Conservation (phyloP, 2,113 vertebrate genomes). For the Archocentrus centrarchus region DNA sequence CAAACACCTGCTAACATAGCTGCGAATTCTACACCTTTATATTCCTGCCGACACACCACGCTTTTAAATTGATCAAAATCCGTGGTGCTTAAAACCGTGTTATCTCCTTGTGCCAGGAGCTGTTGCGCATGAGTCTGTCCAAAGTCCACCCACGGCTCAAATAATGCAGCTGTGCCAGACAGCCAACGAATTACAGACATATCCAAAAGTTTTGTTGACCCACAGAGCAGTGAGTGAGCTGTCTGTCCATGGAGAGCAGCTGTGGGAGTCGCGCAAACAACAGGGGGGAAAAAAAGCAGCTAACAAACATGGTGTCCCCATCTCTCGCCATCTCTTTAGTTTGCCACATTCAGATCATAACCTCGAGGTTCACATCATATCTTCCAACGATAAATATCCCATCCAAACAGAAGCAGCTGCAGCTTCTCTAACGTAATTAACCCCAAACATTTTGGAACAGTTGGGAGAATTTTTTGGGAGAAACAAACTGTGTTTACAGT, state of each 20-base stretch:
- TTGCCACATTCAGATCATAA: background rate
- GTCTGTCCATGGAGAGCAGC: accelerated
- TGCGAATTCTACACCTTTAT: background rate
- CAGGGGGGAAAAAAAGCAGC: background rate
- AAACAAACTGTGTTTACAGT: background rate
- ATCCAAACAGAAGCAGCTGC: background rate
- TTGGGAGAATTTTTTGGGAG: background rate
- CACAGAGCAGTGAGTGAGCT: background rate
- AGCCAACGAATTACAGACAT: background rate
- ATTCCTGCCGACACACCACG: accelerated
- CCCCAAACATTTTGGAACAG: background rate
- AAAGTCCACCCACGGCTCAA: background rate
- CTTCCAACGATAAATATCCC: background rate
- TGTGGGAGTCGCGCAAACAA: background rate
- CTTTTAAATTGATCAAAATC: background rate
- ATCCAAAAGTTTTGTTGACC: background rate
- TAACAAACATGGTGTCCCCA: background rate
- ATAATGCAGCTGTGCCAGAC: background rate
- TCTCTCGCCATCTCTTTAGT: background rate
- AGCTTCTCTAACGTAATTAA: background rate
- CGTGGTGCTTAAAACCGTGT: too few species aligned
- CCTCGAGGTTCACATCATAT: background rate
- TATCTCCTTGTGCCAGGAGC: background rate
- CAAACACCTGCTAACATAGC: background rate
- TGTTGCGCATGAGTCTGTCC: background rate